phyloP scores from a whole-genome alignment of 1,140 invertebrate species.

The Danaus melanippus region DNA sequence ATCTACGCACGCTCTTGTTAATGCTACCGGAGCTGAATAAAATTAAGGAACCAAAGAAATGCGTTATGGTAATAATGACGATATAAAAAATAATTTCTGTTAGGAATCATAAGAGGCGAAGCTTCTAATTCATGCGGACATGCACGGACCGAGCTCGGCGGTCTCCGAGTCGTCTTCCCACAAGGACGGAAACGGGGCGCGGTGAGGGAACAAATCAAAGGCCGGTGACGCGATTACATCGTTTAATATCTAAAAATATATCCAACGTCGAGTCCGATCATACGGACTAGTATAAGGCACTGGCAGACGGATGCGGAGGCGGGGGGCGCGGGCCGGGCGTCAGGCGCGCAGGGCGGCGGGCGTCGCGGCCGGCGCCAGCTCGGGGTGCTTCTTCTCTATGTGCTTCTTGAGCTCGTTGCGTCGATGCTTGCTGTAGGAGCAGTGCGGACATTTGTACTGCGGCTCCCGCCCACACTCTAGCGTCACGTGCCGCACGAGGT shows the following conservation, averaged over 20 bases:
- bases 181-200: slow-evolving; percentile 32
- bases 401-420: slow-evolving; percentile 73
- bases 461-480: slow-evolving; percentile 80
- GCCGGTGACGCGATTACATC: slow-evolving; percentile 31
- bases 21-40: slow-evolving; percentile 69
- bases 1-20: slow-evolving; percentile 58
- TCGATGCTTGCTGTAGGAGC: slow-evolving; percentile 68
- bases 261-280: slow-evolving; percentile 45
- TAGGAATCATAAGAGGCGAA: slow-evolving; percentile 69
- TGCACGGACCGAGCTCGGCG: slow-evolving; percentile 55
- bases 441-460: slow-evolving; percentile 77
- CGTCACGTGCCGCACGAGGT: slow-evolving; percentile 76
- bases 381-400: slow-evolving; percentile 70
- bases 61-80: slow-evolving; percentile 63
- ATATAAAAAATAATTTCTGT: slow-evolving; percentile 62
- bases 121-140: slow-evolving; percentile 70
- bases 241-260: slow-evolving; percentile 65
- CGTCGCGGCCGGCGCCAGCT: slow-evolving; percentile 16
- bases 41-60: slow-evolving; percentile 72
- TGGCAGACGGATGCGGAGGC: slow-evolving; percentile 14
- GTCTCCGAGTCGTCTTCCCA: slow-evolving; percentile 62
- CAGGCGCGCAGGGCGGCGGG: background rate
- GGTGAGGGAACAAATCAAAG: slow-evolving; percentile 39
- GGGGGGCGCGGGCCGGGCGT: slow-evolving; percentile 13
- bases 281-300: slow-evolving; percentile 53